Percentiles rank a stretch among this genome's conserved stretches.
Evolutionary conservation across 1,140 invertebrate species (phyloP).

Genomic region (Drosophila sulfurigaster): DNA sequence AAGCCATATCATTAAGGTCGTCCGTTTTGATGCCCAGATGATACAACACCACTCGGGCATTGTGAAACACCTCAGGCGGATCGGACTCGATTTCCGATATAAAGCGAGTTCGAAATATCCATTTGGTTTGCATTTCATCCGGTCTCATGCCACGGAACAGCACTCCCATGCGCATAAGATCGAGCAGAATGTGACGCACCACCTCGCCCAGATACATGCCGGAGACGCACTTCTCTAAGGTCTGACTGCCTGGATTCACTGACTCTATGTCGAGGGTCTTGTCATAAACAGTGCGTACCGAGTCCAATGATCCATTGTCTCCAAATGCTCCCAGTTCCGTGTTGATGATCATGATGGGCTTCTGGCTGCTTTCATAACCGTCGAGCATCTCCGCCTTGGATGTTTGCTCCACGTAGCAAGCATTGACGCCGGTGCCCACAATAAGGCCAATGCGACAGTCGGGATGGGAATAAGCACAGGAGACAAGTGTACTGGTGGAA

Average conservation of each 20-base stretch:
- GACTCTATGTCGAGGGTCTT: conserved; percentile 92
- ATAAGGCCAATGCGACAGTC: conserved; percentile 86
- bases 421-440: conserved; percentile 96
- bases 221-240: conserved; percentile 96
- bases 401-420: conserved; percentile 95
- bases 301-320: conserved; percentile 88
- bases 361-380: conserved; percentile 85
- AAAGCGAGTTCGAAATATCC: conserved; percentile 94
- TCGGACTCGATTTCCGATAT: conserved; percentile 98
- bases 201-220: conserved; percentile 96
- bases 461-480: conserved; percentile 50
- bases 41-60: conserved; percentile 91
- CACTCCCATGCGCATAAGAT: conserved; percentile 68
- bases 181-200: conserved; percentile 85
- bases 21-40: conserved; percentile 91
- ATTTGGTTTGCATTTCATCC: background rate
- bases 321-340: conserved; percentile 99
- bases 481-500: conserved; percentile 96
- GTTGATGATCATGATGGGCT: conserved; percentile 92
- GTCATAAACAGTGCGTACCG: conserved; percentile 93
- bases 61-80: conserved; percentile 91
- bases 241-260: conserved; percentile 91
- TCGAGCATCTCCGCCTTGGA: conserved; percentile 86
- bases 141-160: background rate
- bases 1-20: conserved; percentile 93